Base-by-base conservation (phyloP, 2,113 vertebrate species). In the Bos javanicus region DNA sequence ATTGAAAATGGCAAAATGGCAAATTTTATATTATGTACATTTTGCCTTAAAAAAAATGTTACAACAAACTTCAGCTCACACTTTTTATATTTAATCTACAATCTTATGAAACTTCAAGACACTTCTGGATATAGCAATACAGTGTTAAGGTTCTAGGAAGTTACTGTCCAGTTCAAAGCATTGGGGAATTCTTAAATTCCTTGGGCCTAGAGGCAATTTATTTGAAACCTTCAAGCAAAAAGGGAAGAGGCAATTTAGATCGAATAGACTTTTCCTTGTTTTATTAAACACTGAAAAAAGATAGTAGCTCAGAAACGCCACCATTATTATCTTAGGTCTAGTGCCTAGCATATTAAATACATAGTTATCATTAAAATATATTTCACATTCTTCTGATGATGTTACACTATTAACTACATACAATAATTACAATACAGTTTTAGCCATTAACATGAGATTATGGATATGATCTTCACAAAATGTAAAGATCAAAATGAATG, bases 141-240 rank as follows among this genome's bases (percentile, higher is more conserved):
- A 46, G 3, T 59, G 57, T 23, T 23, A 91, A 82, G 28, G 1
- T 94, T 74, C 59, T 56, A 54, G 71, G 43, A 78, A 91, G 33
- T 91, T 78, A 83, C 17, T 86, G 43, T 23, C 8, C 88, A 71
- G 1, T 83, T 87, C 25, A 92, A 93, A 95, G 23, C 14, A 33
- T 59, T 82, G 46, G 71, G 25, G 33, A 85, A 87, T 48, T 87
- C 26, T 52, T 36, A 90, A 87, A 30, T 57, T 80, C 52, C 46
- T 85, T 87, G 80, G 59, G 50, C 12, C 17, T 74, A 48, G 71
- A 92, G 57, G 17, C 30, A 95, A 86, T 82, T 93, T 95, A 91
- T 86, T 90, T 92, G 52, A 97, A 81, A 90, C 8, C 36, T 60
- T 92, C 57, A 43, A 43, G 23, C 19, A 87, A 92, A 97, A 96